phyloP scores from a whole-genome alignment of 2,113 vertebrate genomes.

The Dryoscopus gambensis region DNA sequence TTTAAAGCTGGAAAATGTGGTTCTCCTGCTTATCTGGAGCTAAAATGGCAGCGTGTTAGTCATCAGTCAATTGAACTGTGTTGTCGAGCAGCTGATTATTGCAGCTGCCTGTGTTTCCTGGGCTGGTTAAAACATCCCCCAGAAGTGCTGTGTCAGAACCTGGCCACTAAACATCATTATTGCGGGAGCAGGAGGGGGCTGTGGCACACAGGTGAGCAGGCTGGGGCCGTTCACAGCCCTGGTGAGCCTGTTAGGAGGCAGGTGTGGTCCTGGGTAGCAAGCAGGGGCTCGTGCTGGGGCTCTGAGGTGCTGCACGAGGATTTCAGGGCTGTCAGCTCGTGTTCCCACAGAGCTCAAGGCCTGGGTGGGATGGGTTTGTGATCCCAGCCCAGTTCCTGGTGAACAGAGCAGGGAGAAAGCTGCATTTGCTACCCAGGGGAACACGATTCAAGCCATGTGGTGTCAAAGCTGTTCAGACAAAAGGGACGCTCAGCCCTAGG shows the following conservation, averaged over 20 bases:
- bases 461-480: neutral
- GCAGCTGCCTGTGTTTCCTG: neutral
- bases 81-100: neutral
- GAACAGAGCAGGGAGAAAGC: neutral
- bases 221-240: neutral
- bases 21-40: neutral
- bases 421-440: neutral
- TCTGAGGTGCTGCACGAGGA: neutral
- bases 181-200: neutral
- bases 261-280: neutral
- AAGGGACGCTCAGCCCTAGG: neutral
- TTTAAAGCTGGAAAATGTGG: neutral
- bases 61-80: neutral
- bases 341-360: neutral
- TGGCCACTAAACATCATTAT: neutral
- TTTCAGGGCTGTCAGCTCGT: neutral
- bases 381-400: neutral
- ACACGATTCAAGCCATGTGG: rapidly evolving
- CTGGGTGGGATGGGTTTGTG: neutral
- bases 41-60: neutral
- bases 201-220: neutral
- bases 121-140: neutral
- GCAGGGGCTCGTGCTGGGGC: neutral
- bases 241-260: neutral
- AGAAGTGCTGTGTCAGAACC: conserved; percentile 17